Evolutionary conservation across 2,888 invertebrate species (phyloP).

Genomic region (Microctonus aethiopoides): DNA sequence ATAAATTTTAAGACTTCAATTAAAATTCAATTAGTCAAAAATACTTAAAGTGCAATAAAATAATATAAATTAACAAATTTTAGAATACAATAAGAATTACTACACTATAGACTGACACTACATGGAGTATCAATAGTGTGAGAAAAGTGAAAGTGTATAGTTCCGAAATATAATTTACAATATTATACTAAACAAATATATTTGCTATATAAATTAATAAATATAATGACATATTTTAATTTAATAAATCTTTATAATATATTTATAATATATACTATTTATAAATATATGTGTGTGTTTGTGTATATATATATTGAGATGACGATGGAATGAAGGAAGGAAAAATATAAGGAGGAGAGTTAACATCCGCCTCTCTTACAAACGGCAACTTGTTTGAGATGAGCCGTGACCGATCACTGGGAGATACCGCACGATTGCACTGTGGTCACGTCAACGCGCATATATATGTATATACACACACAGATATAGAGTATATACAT

Average conservation of each 20-base stretch:
- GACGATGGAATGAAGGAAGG: background rate
- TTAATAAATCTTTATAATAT: background rate
- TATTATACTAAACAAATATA: too few relatives aligned
- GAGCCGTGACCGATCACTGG: slow-evolving; percentile 35
- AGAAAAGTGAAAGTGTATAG: too few relatives aligned
- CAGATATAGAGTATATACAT: background rate
- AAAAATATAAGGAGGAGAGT: background rate
- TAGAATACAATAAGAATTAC: too few relatives aligned
- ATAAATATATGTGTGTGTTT: background rate
- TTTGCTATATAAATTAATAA: too few relatives aligned
- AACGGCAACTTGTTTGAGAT: slow-evolving; percentile 30
- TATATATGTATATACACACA: background rate
- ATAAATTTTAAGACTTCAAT: too few relatives aligned
- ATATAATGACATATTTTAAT: too few relatives aligned
- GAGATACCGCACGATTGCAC: slow-evolving; percentile 25
- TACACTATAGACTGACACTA: too few relatives aligned
- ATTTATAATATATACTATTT: background rate
- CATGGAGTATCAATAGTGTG: too few relatives aligned
- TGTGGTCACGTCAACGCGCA: slow-evolving; percentile 29
- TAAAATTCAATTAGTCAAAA: too few relatives aligned
- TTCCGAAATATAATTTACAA: too few relatives aligned
- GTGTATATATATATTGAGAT: background rate
- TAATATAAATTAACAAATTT: too few relatives aligned
- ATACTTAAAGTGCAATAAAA: too few relatives aligned
- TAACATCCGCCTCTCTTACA: slow-evolving; percentile 10